phyloP scores from a whole-genome alignment of 2,113 vertebrate species.

The Hippocampus guttulatus region DNA sequence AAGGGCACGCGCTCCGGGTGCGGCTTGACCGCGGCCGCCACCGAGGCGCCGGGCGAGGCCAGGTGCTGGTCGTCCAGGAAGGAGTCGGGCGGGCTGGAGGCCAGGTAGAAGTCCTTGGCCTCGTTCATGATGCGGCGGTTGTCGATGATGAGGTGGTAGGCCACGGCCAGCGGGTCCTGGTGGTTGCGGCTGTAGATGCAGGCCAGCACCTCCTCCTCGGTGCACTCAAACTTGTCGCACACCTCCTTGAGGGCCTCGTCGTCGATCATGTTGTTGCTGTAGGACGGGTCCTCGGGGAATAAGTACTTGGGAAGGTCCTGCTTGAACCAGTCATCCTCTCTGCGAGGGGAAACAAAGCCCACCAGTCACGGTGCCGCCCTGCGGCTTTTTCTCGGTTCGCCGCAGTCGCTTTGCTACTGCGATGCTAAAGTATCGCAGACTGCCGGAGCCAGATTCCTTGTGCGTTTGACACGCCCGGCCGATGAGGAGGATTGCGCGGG shows the following conservation, averaged over 20 bases:
- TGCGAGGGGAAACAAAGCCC: conserved; percentile 36
- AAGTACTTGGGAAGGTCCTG: conserved; percentile 93
- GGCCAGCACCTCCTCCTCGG: conserved; percentile 91
- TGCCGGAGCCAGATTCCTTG: too few species aligned
- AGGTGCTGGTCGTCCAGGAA: conserved; percentile 92
- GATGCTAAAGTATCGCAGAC: too few species aligned
- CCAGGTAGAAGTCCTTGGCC: conserved; percentile 98
- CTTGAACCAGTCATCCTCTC: conserved; percentile 98
- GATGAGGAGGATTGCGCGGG: too few species aligned
- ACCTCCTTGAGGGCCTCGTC: conserved; percentile 98
- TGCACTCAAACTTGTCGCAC: conserved; percentile 95
- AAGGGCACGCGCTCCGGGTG: conserved; percentile 95
- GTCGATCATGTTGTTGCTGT: conserved; percentile 95
- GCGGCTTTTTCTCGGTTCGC: too few species aligned
- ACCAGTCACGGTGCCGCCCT: too few species aligned
- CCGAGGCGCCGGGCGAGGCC: conserved; percentile 49
- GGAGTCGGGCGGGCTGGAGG: conserved; percentile 91
- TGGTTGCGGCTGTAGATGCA: conserved; percentile 92
- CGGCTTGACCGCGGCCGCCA: conserved; percentile 70
- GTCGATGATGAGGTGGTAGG: conserved; percentile 98
- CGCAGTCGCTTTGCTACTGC: too few species aligned
- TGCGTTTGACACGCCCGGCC: too few species aligned
- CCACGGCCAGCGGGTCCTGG: conserved; percentile 91
- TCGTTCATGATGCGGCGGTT: conserved; percentile 98
- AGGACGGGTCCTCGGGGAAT: conserved; percentile 94